These are phyloP conservation scores for Heterohyrax brucei DNA, from an alignment of 2,797 vertebrate genomes.

Conservation along the genomic window DNA sequence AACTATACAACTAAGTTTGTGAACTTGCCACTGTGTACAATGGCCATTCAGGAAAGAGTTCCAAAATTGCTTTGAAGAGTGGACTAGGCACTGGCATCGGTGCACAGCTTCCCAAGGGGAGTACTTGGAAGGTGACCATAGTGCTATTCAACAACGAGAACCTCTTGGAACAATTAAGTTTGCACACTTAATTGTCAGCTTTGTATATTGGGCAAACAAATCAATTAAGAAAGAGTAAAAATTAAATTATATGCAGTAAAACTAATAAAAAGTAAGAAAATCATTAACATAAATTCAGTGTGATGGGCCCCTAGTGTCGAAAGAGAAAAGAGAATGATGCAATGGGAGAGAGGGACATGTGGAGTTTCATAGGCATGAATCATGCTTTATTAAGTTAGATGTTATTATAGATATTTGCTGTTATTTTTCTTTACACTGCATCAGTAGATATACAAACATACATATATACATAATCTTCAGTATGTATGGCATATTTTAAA, in stretches of 20 bases:
- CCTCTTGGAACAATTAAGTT: too few relatives aligned
- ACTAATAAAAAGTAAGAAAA: not conserved
- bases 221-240: not conserved
- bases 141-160: too few relatives aligned
- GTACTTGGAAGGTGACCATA: too few relatives aligned
- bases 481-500: not conserved
- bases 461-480: not conserved
- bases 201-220: not conserved
- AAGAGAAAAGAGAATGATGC: not conserved
- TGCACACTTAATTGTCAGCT: too few relatives aligned
- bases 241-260: not conserved
- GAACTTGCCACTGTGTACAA: too few relatives aligned
- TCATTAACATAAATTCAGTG: not conserved
- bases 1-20: too few relatives aligned
- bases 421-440: not conserved
- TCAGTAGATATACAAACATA: not conserved
- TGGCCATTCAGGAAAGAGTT: too few relatives aligned
- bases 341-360: not conserved
- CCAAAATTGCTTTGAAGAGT: too few relatives aligned
- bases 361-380: not conserved
- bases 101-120: too few relatives aligned
- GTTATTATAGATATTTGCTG: not conserved
- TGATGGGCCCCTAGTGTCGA: not conserved
- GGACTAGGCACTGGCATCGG: too few relatives aligned
- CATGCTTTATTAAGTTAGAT: not conserved